These are phyloP conservation scores for Macrotis lagotis DNA, from an alignment of 2,113 vertebrate genomes.

Conservation along the genomic window DNA sequence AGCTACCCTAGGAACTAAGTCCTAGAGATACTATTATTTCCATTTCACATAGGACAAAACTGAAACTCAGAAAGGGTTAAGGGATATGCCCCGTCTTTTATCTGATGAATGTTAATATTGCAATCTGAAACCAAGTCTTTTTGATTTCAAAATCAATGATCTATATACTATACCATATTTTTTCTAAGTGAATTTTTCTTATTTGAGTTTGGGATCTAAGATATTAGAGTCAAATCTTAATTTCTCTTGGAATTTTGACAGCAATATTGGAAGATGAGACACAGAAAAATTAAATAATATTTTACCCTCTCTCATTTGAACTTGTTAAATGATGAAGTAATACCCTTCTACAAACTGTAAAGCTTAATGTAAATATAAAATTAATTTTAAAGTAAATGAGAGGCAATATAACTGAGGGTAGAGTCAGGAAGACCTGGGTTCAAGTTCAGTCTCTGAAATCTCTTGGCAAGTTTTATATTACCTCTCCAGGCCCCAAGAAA, in stretches of 20 bases:
- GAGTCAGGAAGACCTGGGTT: neutral
- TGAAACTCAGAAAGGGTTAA: neutral
- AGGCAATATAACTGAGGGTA: neutral
- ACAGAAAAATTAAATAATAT: neutral
- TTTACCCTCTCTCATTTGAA: neutral
- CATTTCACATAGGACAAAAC: neutral
- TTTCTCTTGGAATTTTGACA: neutral
- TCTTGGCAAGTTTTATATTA: neutral
- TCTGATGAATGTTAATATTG: neutral
- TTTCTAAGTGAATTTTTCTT: neutral
- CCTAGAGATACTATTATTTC: neutral
- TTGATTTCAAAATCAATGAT: neutral
- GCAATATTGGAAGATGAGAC: neutral
- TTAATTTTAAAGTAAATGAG: neutral
- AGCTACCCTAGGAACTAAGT: neutral
- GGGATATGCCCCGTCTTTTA: constrained; percentile 32
- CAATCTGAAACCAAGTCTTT: neutral
- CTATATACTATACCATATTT: neutral
- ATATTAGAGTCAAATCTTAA: neutral
- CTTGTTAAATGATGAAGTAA: neutral
- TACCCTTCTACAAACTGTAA: neutral
- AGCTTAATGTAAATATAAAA: neutral
- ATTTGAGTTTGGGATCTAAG: neutral
- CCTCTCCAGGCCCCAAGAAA: neutral
- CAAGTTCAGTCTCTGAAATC: neutral